Base-by-base conservation (phyloP, 2,113 vertebrate species). In the Dasypus novemcinctus region DNA sequence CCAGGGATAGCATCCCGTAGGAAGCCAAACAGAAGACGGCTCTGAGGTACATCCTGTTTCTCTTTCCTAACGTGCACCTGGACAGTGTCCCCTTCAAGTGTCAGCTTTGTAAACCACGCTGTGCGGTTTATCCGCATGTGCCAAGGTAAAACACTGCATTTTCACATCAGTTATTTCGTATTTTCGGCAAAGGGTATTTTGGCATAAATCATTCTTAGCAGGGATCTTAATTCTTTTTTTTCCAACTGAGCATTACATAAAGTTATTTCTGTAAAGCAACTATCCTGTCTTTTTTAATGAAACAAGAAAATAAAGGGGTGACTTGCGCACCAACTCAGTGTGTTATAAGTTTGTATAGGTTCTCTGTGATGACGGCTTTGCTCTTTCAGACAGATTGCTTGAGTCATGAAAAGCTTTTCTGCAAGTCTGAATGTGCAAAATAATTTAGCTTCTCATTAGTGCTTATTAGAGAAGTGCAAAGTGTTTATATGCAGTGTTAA, bases 131-230 rank as follows among this genome's bases (percentile, higher is more conserved):
- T 69, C 41, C 89, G 17, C 23, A 1, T 13, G 1, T 25, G 15
- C 41, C 3, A 46, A 79, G 84, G 41, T 31, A 78, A 91, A 87
- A 46, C 3, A 10, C 17, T 61, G 29, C 21, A 27, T 79, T 75
- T 79, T 87, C 85, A 33, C 27, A 76, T 72, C 25, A 18, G 49
- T 82, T 82, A 82, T 31, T 75, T 75, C 57, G 12, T 92, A 75
- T 59, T 64, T 38, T 43, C 79, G 33, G 49, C 63, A 57, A 91
- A 95, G 86, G 69, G 80, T 74, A 82, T 79, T 95, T 95, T 57
- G 27, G 2, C 46, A 81, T 27, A 11, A 74, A 75, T 81, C 41
- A 90, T 75, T 12, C 3, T 54, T 90, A 25, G 38, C 1, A 2
- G 49, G 79, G 71, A 69, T 29, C 68, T 43, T 33, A 59, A 86